phyloP scores from a whole-genome alignment of 2,888 invertebrate genomes.

The Hemaris fuciformis region DNA sequence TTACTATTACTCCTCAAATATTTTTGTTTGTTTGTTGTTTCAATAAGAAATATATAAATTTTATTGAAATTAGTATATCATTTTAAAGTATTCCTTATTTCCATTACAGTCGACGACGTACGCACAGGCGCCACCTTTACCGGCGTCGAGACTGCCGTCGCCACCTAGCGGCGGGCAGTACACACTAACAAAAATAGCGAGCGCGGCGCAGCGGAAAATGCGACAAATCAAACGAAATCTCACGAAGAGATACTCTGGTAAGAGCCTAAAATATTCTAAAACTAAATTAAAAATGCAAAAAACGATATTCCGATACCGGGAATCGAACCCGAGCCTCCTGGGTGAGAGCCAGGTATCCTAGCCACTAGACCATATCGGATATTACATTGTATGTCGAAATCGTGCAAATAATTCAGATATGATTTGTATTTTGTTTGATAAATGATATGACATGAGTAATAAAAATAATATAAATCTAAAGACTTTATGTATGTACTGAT shows the following conservation, averaged over 20 bases:
- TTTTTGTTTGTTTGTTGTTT: too few species aligned
- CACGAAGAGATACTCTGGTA: constrained; percentile 79
- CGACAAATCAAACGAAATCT: constrained; percentile 85
- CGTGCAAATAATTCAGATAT: not conserved
- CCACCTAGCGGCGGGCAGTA: constrained; percentile 84
- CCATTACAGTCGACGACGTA: constrained; percentile 36
- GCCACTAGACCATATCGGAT: constrained; percentile 84
- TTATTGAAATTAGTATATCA: too few species aligned
- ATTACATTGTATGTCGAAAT: rapidly evolving
- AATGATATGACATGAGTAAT: not conserved
- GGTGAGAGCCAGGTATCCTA: constrained; percentile 83
- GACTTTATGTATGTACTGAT: too few species aligned
- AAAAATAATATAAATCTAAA: too few species aligned
- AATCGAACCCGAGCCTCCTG: constrained; percentile 84
- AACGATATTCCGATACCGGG: constrained; percentile 80
- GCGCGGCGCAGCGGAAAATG: constrained; percentile 83
- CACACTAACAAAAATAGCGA: constrained; percentile 84
- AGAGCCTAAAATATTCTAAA: constrained; percentile 1
- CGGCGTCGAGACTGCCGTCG: constrained; percentile 78
- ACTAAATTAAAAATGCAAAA: constrained; percentile 31
- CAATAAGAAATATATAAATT: too few species aligned
- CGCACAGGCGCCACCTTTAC: constrained; percentile 54
- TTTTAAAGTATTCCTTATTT: not conserved
- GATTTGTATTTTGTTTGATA: not conserved
- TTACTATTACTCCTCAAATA: too few species aligned